Base-by-base conservation (phyloP, 2,113 vertebrate genomes). In the Recurvirostra avosetta region DNA sequence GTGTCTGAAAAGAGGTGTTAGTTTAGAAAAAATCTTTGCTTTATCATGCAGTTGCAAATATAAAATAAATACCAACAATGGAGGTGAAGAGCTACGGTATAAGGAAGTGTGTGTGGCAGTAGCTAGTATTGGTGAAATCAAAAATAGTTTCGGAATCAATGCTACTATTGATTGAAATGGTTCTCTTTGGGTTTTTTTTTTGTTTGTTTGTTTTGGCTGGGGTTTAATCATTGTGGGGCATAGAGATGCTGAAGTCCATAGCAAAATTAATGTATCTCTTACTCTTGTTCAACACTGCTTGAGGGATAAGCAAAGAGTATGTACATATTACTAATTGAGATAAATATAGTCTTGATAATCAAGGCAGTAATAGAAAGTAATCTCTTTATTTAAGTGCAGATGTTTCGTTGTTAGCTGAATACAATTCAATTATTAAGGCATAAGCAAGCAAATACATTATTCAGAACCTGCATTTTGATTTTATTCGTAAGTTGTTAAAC, bases 301-400 rank as follows among this genome's bases (percentile, higher is more conserved):
- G 71, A 79, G 18, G 47, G 29, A 84, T 91, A 61, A 94, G 20
- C 52, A 94, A 78, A 92, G 45, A 67, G 40, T n/a, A 59, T 7
- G 4, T 66, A 63, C 30, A 15, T 71, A 41, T 82, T 78, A 68
- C 26, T 90, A 82, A 75, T 86, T 83, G 75, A 94, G 70, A 81
- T 91, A 91, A 95, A 81, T 93, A 68, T 9, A 36, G 68, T 92
- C 91, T 94, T 71, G 58, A 81, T 94, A 91, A 95, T 88, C 30
- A 84, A 68, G 29, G 43, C 36, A 78, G 63, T 96, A 83, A 84
- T 59, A 73, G 67, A 78, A 95, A 70, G 27, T 73, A 88, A 89
- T 96, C 34, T 30, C 27, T 86, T 93, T 96, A 92, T 95, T 96
- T 91, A 93, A 91, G 92, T 73, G 18, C 25, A 84, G 41, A 36